Evolutionary conservation across 1,140 invertebrate species (phyloP).

Genomic region (Harlomillsia oculata): DNA sequence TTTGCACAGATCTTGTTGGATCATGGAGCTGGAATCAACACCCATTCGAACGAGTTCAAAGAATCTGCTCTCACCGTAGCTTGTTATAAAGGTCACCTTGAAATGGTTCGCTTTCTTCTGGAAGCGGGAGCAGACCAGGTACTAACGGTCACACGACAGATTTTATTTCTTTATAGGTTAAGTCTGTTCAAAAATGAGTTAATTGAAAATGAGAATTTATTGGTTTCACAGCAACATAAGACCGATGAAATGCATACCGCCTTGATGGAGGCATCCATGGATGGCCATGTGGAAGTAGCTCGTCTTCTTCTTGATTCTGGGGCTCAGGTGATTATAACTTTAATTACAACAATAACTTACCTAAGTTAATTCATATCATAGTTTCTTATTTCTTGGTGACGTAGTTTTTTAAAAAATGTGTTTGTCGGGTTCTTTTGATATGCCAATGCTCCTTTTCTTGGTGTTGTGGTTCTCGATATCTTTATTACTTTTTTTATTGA

Average conservation of each 20-base stretch:
- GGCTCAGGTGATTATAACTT: conserved; percentile 71
- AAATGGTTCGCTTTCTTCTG: conserved; percentile 93
- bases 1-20: conserved; percentile 62
- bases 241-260: conserved; percentile 99
- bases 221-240: conserved; percentile 67
- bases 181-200: background rate
- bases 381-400: too few relatives aligned
- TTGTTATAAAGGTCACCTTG: conserved; percentile 94
- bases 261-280: conserved; percentile 99
- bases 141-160: conserved; percentile 26
- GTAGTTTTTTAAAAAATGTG: too few relatives aligned
- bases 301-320: conserved; percentile 86
- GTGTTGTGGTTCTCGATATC: too few relatives aligned
- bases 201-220: background rate
- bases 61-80: conserved; percentile 89
- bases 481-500: too few relatives aligned
- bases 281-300: conserved; percentile 95
- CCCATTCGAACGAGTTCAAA: conserved; percentile 98
- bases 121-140: conserved; percentile 85
- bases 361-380: too few relatives aligned
- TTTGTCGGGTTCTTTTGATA: too few relatives aligned
- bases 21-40: conserved; percentile 92
- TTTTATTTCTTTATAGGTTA: background rate
- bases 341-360: too few relatives aligned
- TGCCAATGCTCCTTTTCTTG: too few relatives aligned